Evolutionary conservation across 2,797 vertebrate genomes (phyloP), one percentile per base, ranked within the genome.

Genomic region (Moxostoma hubbsi): DNA sequence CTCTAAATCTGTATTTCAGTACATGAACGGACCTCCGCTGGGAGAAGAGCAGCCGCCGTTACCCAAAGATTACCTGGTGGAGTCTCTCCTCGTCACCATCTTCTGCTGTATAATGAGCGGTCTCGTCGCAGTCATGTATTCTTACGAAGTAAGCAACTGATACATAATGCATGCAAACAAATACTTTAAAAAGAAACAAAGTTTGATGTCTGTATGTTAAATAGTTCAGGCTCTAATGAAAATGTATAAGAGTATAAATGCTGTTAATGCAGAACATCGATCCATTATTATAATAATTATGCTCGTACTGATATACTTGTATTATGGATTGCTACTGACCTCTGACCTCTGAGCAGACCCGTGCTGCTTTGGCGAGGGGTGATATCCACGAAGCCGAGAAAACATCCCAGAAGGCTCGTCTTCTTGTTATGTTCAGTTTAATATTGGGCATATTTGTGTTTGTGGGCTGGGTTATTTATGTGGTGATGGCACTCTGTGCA

Each of bases 91-190:
- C 75, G 94, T 93, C 73, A 94, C 91, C 0, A 6, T 95, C 64
- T 95, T 94, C 92, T 95, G 95, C 91, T 96, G 95, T 79, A 80
- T 94, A 45, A 82, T 95, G 10, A 94, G 92, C 0, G 94, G 95
- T 0, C 81, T 93, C 63, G 0, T 93, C 0, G 95, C 94, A 0
- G 78, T 95, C 0, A 77, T 94, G 77, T 95, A 94, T 67, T 93
- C 94, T 1, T 86, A 94, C 0, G 93, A 95, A 93, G 95, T 95
- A 58, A 76, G 76, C 72, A 15, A n/a, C 54, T 55, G 18, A 53
- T 10, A 50, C 9, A 12, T 36, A 36, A 4, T 36, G 36, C 36
- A 36, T 3, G 4, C 36, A 36, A 24, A 24, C 18, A 24, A 36
- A 36, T 36, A 36, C 36, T 36, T 36, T 36, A 36, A 36, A 36